These are phyloP conservation scores for Halesus radiatus DNA, from an alignment of 1,140 invertebrate genomes.

Conservation along the genomic window DNA sequence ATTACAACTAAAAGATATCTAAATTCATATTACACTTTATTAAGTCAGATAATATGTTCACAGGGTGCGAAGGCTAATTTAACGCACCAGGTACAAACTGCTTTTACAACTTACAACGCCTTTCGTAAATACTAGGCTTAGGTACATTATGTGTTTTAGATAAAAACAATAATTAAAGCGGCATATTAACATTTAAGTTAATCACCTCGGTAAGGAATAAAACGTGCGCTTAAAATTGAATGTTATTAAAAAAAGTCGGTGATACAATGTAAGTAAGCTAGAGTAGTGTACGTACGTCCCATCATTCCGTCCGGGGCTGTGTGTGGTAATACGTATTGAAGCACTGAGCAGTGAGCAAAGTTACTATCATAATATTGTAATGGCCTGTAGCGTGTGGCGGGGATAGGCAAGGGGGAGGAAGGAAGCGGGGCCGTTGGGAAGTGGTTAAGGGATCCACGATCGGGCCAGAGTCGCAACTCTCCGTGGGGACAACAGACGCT, in stretches of 20 bases:
- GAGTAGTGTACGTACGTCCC: neutral
- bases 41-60: no score
- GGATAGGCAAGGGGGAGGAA: neutral
- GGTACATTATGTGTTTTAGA: no score
- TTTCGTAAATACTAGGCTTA: no score
- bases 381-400: neutral
- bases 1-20: no score
- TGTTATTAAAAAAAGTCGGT: neutral
- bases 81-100: no score
- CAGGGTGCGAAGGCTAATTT: no score
- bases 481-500: slow-evolving; percentile 39
- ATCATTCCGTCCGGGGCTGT: neutral
- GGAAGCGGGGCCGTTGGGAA: neutral
- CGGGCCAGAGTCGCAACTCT: slow-evolving; percentile 36
- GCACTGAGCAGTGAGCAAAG: no score
- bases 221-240: no score
- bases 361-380: neutral
- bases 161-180: no score
- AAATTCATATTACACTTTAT: no score
- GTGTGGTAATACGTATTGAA: neutral
- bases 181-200: neutral
- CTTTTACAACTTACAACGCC: no score
- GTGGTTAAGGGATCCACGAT: neutral
- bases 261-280: neutral
- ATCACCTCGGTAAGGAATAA: neutral